Conservation (phyloP, 1,140 invertebrate genomes). For the Penaeus chinensis region DNA sequence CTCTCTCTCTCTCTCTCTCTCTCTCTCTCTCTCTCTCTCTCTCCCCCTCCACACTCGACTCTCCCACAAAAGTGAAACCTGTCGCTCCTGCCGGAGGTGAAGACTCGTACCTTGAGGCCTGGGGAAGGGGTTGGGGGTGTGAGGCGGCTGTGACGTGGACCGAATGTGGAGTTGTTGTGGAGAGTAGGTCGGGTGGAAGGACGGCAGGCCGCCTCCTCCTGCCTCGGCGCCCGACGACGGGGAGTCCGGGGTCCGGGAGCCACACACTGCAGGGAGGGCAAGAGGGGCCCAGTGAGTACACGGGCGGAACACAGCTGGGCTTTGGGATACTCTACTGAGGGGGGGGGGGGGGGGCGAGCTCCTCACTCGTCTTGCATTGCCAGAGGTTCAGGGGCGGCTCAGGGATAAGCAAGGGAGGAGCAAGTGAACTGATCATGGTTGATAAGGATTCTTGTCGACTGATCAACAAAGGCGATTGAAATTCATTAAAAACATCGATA, state of each 20-base stretch:
- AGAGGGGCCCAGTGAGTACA: conserved; percentile 9
- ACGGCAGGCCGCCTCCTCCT: conserved; percentile 63
- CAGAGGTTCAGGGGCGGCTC: too few relatives aligned
- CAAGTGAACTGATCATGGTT: too few relatives aligned
- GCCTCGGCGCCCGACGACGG: conserved; percentile 64
- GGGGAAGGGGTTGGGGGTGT: conserved; percentile 45
- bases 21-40: too few relatives aligned
- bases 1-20: too few relatives aligned
- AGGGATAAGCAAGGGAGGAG: too few relatives aligned
- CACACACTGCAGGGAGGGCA: conserved; percentile 64
- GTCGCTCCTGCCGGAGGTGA: conserved; percentile 45
- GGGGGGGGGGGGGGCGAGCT: too few relatives aligned
- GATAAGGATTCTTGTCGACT: too few relatives aligned
- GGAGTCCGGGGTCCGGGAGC: conserved; percentile 59
- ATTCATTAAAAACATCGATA: too few relatives aligned
- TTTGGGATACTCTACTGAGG: too few relatives aligned
- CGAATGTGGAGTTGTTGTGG: conserved; percentile 51
- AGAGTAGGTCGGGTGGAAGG: conserved; percentile 55
- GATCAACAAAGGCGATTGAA: too few relatives aligned
- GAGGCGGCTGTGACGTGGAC: conserved; percentile 41
- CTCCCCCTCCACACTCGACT: not conserved
- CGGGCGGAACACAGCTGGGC: not conserved
- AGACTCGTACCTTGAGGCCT: conserved; percentile 41
- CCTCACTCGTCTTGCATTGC: too few relatives aligned
- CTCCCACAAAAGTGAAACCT: not conserved